Conservation (phyloP, 1,140 invertebrate genomes). For the Platyscapa corneri region DNA sequence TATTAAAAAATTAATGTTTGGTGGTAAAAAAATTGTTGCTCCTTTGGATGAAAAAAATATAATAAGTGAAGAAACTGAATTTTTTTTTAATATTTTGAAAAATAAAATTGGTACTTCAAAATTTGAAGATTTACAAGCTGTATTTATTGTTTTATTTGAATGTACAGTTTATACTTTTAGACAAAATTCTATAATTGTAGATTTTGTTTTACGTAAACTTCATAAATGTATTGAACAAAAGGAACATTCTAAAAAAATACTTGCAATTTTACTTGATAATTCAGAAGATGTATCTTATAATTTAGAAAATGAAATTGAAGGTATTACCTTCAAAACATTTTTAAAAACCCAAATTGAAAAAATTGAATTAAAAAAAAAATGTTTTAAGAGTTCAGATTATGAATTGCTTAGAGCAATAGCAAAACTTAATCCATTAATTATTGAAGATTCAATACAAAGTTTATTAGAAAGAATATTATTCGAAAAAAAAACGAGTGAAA, state of each 20-base stretch:
- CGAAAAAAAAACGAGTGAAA: conserved; percentile 49
- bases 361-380: conserved; percentile 53
- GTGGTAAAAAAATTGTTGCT: conserved; percentile 38
- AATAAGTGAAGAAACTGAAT: conserved; percentile 34
- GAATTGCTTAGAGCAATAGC: conserved; percentile 58
- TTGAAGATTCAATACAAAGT: conserved; percentile 61
- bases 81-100: conserved; percentile 56
- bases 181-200: conserved; percentile 54
- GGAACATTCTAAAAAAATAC: conserved; percentile 54
- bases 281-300: conserved; percentile 58
- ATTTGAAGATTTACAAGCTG: conserved; percentile 51
- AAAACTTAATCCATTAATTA: conserved; percentile 65
- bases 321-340: conserved; percentile 58
- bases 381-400: conserved; percentile 56
- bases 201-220: conserved; percentile 62
- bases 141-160: conserved; percentile 56
- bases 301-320: conserved; percentile 62
- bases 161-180: conserved; percentile 48
- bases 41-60: conserved; percentile 35
- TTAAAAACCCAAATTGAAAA: conserved; percentile 60
- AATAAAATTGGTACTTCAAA: conserved; percentile 34
- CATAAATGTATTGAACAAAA: conserved; percentile 54
- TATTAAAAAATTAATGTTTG: conserved; percentile 59
- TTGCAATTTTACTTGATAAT: conserved; percentile 54
- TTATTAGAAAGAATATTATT: conserved; percentile 61